Conservation (phyloP, 1,140 invertebrate species). For the Phymastichus coffea region DNA sequence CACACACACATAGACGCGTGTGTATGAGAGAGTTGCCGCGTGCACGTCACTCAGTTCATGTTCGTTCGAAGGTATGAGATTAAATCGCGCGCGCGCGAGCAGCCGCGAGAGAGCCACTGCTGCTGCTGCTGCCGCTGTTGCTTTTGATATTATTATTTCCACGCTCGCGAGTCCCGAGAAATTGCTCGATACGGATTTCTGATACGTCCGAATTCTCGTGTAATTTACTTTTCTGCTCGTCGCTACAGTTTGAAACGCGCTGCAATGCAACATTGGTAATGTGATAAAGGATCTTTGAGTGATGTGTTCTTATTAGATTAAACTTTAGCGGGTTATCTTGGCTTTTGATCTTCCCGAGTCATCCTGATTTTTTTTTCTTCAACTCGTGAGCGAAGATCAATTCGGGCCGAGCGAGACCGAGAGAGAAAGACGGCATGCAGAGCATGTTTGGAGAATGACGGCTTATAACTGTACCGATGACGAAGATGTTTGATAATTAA, state of each 20-base stretch:
- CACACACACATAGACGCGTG: not conserved
- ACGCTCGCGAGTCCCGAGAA: conserved; percentile 12
- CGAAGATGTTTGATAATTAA: no score
- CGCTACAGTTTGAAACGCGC: no score
- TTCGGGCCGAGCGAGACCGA: no score
- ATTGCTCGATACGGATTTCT: no score
- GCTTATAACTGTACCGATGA: no score
- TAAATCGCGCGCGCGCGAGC: conserved; percentile 13
- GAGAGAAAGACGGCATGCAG: no score
- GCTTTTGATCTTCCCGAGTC: not conserved
- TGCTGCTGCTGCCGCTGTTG: no score
- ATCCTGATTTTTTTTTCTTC: not conserved
- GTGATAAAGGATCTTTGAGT: not conserved
- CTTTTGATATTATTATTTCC: conserved; percentile 29
- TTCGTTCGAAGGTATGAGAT: conserved; percentile 26
- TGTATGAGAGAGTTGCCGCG: not conserved
- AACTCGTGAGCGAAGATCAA: no score
- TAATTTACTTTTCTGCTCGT: no score
- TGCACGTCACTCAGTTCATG: conserved; percentile 23
- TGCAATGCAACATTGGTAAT: not conserved
- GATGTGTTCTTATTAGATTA: conserved; percentile 9
- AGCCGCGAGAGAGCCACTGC: no score
- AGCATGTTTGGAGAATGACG: no score
- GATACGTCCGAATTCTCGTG: no score
- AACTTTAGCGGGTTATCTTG: not conserved